Evolutionary conservation across 2,888 invertebrate species (phyloP), one percentile per base, ranked within the genome.

Genomic region (Lasioglossum calceatum): DNA sequence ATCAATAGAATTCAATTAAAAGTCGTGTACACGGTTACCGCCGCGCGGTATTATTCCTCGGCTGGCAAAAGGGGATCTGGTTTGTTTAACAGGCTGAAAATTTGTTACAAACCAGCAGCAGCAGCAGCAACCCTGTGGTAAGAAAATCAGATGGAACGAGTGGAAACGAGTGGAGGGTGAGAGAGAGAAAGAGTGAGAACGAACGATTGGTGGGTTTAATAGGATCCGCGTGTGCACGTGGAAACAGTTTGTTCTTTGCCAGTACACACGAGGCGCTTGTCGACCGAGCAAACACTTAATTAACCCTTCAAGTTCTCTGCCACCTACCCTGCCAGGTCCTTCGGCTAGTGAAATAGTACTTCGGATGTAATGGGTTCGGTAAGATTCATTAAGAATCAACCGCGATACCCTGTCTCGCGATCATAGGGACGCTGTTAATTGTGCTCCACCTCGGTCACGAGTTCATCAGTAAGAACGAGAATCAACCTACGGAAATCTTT

Each of bases 271-370:
- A 89, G 87, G 81, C 89, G 91, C 91, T 90, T 87, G 91, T 91
- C 90, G 89, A 87, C 89, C n/a, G 89, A 90, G 91, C 93, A 92
- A 92, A 92, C 92, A 92, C 92, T 93, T 93, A 93, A 93, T 93
- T 93, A 93, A 92, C 92, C 90, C 93, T 91, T 92, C 92, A 90
- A 91, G 89, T 88, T 90, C 85, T 84, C 86, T 71, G 67, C 71
- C 77, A 42, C 42, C 58, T 44, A 64, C 79, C 39, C 70, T 19
- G 10, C 8, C 67, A n/a, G 36, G 47, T 72, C 39, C 61, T 74
- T 70, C 10, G 64, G 27, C 75, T 58, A 72, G 79, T 79, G 83
- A 86, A 84, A 79, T 82, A 80, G 77, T 47, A 73, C 83, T 79
- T 78, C 54, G 39, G 12, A 50, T 58, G 14, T 64, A 72, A 61